Evolutionary conservation across 2,888 invertebrate genomes (phyloP).

Genomic region (Peribatodes rhomboidaria): DNA sequence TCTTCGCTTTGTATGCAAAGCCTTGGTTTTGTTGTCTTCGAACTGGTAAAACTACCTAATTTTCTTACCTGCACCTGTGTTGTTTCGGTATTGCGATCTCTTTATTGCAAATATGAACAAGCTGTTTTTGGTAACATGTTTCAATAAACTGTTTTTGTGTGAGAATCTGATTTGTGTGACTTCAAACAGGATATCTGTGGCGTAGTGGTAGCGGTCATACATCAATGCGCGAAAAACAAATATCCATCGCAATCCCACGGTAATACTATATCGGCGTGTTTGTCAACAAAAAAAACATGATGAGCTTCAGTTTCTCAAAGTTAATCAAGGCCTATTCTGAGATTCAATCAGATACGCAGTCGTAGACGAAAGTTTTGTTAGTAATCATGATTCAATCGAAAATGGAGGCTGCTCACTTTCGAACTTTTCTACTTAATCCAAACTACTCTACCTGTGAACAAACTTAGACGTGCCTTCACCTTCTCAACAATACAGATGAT

Average conservation of each 20-base stretch:
- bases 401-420: conserved; percentile 19
- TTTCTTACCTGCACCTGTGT: conserved; percentile 26
- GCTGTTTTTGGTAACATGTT: neutral
- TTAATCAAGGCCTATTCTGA: conserved; percentile 33
- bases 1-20: conserved; percentile 34
- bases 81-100: conserved; percentile 49
- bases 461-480: neutral
- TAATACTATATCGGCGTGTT: conserved; percentile 50
- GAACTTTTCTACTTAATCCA: conserved; percentile 13
- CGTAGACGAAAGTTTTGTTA: conserved; percentile 26
- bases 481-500: neutral
- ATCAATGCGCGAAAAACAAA: conserved; percentile 66
- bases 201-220: conserved; percentile 62
- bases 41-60: conserved; percentile 23
- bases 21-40: conserved; percentile 29
- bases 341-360: conserved; percentile 22
- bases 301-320: conserved; percentile 19
- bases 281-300: conserved; percentile 25
- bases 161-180: conserved; percentile 33
- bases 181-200: conserved; percentile 55
- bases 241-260: conserved; percentile 60
- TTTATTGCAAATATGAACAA: neutral
- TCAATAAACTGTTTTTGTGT: conserved; percentile 22
- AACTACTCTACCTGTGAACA: neutral
- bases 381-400: conserved; percentile 27